phyloP scores from a whole-genome alignment of 2,797 vertebrate genomes.

The Loriculus beryllinus region DNA sequence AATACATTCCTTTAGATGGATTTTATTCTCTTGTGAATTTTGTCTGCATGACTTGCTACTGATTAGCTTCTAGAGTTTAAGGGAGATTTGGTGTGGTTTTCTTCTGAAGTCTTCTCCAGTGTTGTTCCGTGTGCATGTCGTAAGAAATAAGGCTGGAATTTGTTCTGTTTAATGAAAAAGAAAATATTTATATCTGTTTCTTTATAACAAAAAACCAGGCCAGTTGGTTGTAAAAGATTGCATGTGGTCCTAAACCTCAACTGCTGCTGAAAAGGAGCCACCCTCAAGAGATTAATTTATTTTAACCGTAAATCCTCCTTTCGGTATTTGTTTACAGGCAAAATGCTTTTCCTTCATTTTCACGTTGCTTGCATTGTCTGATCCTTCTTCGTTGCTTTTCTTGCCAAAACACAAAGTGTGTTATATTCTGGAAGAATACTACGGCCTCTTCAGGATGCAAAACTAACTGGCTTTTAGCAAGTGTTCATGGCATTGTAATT shows the following conservation, averaged over 20 bases:
- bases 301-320: constrained; percentile 51
- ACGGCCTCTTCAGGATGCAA: constrained; percentile 6
- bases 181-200: constrained; percentile 66
- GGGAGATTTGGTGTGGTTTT: neutral
- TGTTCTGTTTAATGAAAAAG: constrained; percentile 59
- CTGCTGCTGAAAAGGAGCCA: constrained; percentile 35
- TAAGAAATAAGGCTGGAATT: constrained; percentile 48
- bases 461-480: constrained; percentile 4
- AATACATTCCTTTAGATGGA: neutral
- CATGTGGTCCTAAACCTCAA: constrained; percentile 33
- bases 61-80: neutral
- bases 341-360: constrained; percentile 59
- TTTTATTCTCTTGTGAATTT: neutral
- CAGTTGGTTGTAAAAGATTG: constrained; percentile 36
- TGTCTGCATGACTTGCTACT: neutral
- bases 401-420: constrained; percentile 22
- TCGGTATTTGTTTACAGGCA: constrained; percentile 49
- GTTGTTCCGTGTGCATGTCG: neutral
- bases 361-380: constrained; percentile 53
- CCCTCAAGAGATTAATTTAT: constrained; percentile 45
- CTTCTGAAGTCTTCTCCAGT: neutral
- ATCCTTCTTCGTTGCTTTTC: constrained; percentile 41
- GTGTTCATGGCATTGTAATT: neutral
- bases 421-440: constrained; percentile 27
- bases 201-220: constrained; percentile 48